Evolutionary conservation across 2,888 invertebrate genomes (phyloP).

Genomic region (Leucophenga maculata): DNA sequence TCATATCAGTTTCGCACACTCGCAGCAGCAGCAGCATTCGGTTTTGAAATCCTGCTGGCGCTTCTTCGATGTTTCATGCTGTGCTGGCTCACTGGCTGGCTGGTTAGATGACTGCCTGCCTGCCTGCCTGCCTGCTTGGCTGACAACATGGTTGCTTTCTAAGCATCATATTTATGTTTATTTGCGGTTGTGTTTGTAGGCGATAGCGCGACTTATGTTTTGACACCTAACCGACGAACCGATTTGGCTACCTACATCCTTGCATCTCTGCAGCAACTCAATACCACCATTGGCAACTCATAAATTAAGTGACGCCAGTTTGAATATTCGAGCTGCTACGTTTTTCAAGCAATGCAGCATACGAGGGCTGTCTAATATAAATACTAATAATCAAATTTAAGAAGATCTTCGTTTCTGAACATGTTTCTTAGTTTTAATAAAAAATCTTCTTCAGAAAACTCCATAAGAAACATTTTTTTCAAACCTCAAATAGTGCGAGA

Average conservation of each 20-base stretch:
- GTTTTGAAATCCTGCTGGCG: conserved; percentile 5
- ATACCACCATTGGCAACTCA: conserved; percentile 24
- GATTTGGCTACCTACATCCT: background rate
- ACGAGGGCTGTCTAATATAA: too few species aligned
- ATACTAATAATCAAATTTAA: too few species aligned
- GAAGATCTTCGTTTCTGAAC: too few species aligned
- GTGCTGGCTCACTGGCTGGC: conserved; percentile 19
- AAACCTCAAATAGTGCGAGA: too few species aligned
- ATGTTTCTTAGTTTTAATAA: too few species aligned
- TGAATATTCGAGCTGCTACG: background rate
- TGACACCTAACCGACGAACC: conserved; percentile 23
- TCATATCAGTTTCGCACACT: conserved; percentile 29
- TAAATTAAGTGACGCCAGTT: conserved; percentile 55
- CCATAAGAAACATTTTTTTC: too few species aligned
- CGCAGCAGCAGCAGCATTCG: background rate
- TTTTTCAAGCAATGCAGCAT: too few species aligned
- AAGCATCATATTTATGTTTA: conserved; percentile 47
- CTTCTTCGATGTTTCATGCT: background rate
- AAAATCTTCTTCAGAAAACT: too few species aligned
- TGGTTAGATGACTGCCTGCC: too few species aligned
- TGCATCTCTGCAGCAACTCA: conserved; percentile 11
- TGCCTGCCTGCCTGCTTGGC: conserved; percentile 22
- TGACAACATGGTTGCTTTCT: conserved; percentile 19
- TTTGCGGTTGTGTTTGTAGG: conserved; percentile 50
- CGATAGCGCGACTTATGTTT: conserved; percentile 64